phyloP scores from a whole-genome alignment of 2,113 vertebrate genomes.

The Halichoerus grypus region DNA sequence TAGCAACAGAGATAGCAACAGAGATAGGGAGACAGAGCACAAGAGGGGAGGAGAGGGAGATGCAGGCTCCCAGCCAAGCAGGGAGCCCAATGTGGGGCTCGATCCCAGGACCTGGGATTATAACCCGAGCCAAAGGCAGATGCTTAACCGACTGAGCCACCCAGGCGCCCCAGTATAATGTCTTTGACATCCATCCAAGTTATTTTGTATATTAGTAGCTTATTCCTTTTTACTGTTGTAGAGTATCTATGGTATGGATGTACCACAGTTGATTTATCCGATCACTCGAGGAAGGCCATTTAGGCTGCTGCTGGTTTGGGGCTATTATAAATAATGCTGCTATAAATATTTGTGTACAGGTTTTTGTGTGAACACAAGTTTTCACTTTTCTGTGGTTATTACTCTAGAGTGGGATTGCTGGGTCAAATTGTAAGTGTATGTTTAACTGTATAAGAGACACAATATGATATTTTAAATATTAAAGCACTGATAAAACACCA shows the following conservation, averaged over 20 bases:
- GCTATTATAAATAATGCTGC: conserved; percentile 9
- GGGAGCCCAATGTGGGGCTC: no score
- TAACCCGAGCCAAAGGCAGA: background rate
- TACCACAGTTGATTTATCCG: background rate
- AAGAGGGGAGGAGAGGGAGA: background rate
- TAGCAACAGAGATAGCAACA: no score
- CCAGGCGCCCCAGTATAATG: background rate
- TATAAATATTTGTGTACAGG: background rate
- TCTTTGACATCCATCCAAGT: background rate
- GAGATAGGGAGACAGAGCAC: no score
- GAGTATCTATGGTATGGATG: background rate
- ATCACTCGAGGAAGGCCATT: background rate
- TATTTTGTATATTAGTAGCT: background rate
- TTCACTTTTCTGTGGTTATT: conserved; percentile 8
- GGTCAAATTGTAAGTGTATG: background rate
- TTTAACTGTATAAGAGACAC: background rate
- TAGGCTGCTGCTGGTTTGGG: background rate
- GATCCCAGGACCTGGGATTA: background rate
- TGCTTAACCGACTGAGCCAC: background rate
- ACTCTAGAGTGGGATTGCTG: background rate
- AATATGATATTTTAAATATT: conserved; percentile 39
- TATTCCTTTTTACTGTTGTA: background rate
- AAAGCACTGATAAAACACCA: background rate
- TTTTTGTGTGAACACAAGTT: background rate
- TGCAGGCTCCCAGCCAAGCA: no score